phyloP scores from a whole-genome alignment of 2,888 invertebrate genomes.

The Catocala nupta region DNA sequence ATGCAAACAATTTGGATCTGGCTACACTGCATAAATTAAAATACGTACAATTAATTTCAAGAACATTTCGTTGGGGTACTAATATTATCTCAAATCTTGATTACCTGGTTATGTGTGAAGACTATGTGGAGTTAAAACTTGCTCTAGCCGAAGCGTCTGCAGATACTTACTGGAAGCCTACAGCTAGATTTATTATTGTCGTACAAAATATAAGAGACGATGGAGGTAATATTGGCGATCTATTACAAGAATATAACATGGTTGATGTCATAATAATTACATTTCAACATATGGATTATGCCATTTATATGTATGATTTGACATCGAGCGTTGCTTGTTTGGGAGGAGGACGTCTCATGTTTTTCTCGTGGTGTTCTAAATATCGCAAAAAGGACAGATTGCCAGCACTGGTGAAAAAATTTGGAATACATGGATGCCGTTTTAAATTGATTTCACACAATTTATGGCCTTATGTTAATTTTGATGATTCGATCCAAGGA shows the following conservation, averaged over 20 bases:
- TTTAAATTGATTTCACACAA: conserved; percentile 51
- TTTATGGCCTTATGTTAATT: conserved; percentile 53
- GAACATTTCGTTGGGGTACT: conserved; percentile 41
- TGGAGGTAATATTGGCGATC: conserved; percentile 36
- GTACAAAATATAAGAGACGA: conserved; percentile 38
- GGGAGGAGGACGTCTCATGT: conserved; percentile 32
- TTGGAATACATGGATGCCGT: conserved; percentile 31
- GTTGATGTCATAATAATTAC: conserved; percentile 20
- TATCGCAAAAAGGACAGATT: conserved; percentile 10
- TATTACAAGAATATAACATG: conserved; percentile 41
- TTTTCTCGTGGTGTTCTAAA: conserved; percentile 30
- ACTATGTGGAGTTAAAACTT: conserved; percentile 47
- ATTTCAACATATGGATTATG: conserved; percentile 17
- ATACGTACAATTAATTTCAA: conserved; percentile 47
- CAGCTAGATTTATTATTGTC: conserved; percentile 57
- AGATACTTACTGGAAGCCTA: conserved; percentile 58
- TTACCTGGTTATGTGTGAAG: conserved; percentile 51
- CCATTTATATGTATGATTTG: conserved; percentile 39
- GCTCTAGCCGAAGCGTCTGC: conserved; percentile 41
- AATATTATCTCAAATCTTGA: conserved; percentile 40
- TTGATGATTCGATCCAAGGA: conserved; percentile 43
- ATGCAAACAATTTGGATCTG: conserved; percentile 44
- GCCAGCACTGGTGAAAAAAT: not conserved
- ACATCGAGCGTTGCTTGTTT: conserved; percentile 40
- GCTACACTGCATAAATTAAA: conserved; percentile 44